Evolutionary conservation across 2,113 vertebrate genomes (phyloP).

Genomic region (Pluvialis apricaria): DNA sequence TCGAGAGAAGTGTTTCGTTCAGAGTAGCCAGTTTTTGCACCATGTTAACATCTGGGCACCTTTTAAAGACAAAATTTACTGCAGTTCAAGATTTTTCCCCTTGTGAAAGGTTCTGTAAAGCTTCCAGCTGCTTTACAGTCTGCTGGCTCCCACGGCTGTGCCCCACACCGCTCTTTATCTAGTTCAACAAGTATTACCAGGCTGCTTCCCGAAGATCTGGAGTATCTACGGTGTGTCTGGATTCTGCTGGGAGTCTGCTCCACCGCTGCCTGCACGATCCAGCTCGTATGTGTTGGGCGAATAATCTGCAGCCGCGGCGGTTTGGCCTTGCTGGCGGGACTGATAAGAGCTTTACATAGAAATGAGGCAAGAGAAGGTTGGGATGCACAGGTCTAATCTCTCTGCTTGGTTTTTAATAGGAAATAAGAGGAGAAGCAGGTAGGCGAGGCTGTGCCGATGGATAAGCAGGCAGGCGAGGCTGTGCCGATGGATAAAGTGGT

Average conservation of each 20-base stretch:
- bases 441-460: neutral
- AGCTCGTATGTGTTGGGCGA: neutral
- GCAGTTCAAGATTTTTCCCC: neutral
- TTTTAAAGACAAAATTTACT: neutral
- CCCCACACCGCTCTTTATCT: neutral
- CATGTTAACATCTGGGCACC: neutral
- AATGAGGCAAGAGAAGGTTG: neutral
- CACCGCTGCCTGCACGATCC: neutral
- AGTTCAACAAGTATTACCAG: neutral
- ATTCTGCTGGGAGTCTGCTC: neutral
- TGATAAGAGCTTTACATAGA: neutral
- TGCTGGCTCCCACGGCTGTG: neutral
- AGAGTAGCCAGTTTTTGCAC: neutral
- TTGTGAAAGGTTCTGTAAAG: neutral
- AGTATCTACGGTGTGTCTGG: neutral
- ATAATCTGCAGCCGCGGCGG: neutral
- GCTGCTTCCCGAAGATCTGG: neutral
- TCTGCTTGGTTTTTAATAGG: neutral
- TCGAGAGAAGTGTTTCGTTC: accelerated
- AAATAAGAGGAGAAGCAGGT: neutral
- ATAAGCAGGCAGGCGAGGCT: neutral
- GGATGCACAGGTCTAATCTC: neutral
- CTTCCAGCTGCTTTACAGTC: neutral
- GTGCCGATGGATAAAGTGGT: neutral
- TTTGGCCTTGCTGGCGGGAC: neutral